These are phyloP conservation scores for Pantherophis guttatus DNA, from an alignment of 2,113 vertebrate genomes.

Conservation along the genomic window DNA sequence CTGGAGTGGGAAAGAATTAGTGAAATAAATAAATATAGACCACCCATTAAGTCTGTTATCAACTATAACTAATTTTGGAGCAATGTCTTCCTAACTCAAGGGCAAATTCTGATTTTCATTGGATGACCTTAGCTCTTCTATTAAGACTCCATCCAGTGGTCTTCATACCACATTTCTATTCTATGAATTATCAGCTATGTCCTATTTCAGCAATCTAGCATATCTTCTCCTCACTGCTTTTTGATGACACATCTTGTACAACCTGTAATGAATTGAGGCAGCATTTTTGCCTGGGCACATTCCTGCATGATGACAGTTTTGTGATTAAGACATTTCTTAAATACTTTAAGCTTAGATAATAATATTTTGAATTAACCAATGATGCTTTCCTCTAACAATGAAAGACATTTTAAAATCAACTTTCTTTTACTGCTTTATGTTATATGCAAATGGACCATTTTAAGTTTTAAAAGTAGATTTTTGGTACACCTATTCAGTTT, in stretches of 20 bases:
- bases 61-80: not conserved
- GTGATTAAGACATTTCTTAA: constrained; percentile 9
- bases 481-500: not conserved
- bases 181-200: constrained; percentile 17
- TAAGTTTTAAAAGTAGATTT: constrained; percentile 5
- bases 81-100: not conserved
- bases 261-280: constrained; percentile 3
- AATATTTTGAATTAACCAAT: constrained; percentile 4
- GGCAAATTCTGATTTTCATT: not conserved
- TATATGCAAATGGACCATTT: not conserved
- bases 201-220: constrained; percentile 4
- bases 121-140: not conserved
- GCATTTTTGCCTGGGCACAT: constrained; percentile 4
- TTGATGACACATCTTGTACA: constrained; percentile 27
- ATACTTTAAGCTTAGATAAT: not conserved
- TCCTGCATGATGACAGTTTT: constrained; percentile 15
- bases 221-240: constrained; percentile 23
- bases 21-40: not conserved
- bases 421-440: not conserved
- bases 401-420: constrained; percentile 8
- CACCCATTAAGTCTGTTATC: not conserved
- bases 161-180: constrained; percentile 8
- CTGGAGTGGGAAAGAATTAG: not conserved
- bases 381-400: not conserved
- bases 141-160: not conserved